Evolutionary conservation across 2,888 invertebrate species (phyloP), one percentile per base, ranked within the genome.

Genomic region (Epirrhoe tristata): DNA sequence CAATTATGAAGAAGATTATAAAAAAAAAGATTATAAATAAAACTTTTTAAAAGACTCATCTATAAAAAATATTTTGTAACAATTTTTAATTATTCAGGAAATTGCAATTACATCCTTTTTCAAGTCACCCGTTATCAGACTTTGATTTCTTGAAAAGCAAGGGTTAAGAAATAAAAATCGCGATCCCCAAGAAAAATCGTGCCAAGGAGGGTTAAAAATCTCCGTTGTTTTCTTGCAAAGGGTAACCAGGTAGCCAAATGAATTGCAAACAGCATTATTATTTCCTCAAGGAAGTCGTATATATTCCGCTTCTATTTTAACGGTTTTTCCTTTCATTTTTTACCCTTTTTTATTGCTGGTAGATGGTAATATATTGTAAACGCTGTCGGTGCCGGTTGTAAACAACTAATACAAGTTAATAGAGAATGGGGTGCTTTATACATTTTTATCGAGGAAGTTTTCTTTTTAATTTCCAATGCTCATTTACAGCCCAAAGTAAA

Each of bases 231-330:
- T 88, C 80, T 76, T 73, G 83, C 83, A 87, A 24, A 87, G 90
- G 90, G 91, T 90, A 86, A 86, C 88, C 93, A 93, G 93, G 93
- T 93, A 93, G 89, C 85, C 82, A 94, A 94, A 94, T 94, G 94
- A 94, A 94, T 94, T 93, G 93, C 93, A 94, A 94, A 93, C 94
- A 93, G 93, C 90, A 92, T 93, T 93, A 93, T 94, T 94, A 93
- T 93, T 93, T 93, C 93, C 93, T 93, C 80, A 79, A 90, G 93
- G 93, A 94, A 94, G 93, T 93, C 93, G 89, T 94, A 93, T 91
- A 93, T 93, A 94, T 93, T 90, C 90, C 86, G 91, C 87, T 85
- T 93, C 92, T 93, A 91, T 92, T 93, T 93, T 92, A 92, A 87
- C 90, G 86, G 90, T 90, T 90, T 81, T 86, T 88, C 87, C 85